These are phyloP conservation scores for Drosophila jambulina DNA, from an alignment of 1,140 invertebrate genomes.

Conservation along the genomic window DNA sequence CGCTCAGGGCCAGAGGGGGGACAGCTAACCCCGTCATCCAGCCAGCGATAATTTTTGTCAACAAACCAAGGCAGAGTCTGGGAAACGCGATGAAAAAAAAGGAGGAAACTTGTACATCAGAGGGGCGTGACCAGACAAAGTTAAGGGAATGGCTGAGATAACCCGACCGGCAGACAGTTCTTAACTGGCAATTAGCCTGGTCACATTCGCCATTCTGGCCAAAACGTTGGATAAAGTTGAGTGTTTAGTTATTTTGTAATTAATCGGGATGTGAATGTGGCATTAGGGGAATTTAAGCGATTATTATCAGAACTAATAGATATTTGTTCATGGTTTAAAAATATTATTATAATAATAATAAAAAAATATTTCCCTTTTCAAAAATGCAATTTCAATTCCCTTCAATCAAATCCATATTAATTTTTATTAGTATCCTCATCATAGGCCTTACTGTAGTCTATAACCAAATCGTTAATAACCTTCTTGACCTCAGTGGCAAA, in stretches of 20 bases:
- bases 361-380: not conserved
- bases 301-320: too few relatives aligned
- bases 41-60: slow-evolving; percentile 66
- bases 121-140: slow-evolving; percentile 52
- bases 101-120: slow-evolving; percentile 23
- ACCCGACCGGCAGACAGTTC: slow-evolving; percentile 47
- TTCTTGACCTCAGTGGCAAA: slow-evolving; percentile 85
- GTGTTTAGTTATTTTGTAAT: slow-evolving; percentile 8
- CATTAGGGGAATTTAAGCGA: not conserved
- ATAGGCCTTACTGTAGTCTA: slow-evolving; percentile 57
- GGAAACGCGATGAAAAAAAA: not conserved
- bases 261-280: not conserved
- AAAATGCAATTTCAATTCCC: not conserved
- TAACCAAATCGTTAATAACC: slow-evolving; percentile 85
- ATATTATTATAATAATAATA: too few relatives aligned
- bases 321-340: too few relatives aligned
- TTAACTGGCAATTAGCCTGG: slow-evolving; percentile 51
- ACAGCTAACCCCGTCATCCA: slow-evolving; percentile 39
- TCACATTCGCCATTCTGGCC: slow-evolving; percentile 8
- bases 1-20: slow-evolving; percentile 4
- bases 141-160: slow-evolving; percentile 17
- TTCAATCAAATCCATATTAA: not conserved
- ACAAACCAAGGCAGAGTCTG: slow-evolving; percentile 16
- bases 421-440: slow-evolving; percentile 20
- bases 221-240: slow-evolving; percentile 8